phyloP scores from a whole-genome alignment of 2,888 invertebrate species.

The Drosophila gaucha region DNA sequence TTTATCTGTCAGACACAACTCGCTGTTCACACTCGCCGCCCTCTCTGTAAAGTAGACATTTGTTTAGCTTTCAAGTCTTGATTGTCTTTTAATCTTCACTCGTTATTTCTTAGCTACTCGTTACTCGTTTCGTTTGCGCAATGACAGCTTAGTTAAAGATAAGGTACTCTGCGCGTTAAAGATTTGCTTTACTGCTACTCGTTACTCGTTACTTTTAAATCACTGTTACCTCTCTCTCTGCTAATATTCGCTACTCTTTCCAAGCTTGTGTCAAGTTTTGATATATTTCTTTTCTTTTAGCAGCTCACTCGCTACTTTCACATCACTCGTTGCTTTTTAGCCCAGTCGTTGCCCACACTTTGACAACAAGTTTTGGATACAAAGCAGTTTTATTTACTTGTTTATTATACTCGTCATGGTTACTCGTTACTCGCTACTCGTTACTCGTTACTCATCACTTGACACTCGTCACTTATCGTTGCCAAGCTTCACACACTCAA shows the following conservation, averaged over 20 bases:
- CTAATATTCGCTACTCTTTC: no score
- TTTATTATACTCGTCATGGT: neutral
- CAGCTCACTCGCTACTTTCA: neutral
- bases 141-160: no score
- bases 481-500: neutral
- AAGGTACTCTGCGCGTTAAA: no score
- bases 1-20: neutral
- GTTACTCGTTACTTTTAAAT: no score
- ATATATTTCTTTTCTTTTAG: neutral
- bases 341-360: neutral
- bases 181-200: no score
- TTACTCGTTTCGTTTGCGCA: neutral
- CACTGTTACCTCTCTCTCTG: no score
- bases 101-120: neutral
- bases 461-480: neutral
- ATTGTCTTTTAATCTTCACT: neutral
- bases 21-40: no score
- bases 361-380: neutral
- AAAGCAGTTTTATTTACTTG: neutral
- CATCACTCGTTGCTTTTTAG: neutral
- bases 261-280: no score
- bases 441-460: constrained; percentile 8
- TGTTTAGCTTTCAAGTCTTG: neutral
- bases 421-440: constrained; percentile 5
- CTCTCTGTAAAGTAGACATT: no score